These are phyloP conservation scores for Pygoscelis antarcticus DNA, from an alignment of 2,113 vertebrate genomes.

Conservation along the genomic window DNA sequence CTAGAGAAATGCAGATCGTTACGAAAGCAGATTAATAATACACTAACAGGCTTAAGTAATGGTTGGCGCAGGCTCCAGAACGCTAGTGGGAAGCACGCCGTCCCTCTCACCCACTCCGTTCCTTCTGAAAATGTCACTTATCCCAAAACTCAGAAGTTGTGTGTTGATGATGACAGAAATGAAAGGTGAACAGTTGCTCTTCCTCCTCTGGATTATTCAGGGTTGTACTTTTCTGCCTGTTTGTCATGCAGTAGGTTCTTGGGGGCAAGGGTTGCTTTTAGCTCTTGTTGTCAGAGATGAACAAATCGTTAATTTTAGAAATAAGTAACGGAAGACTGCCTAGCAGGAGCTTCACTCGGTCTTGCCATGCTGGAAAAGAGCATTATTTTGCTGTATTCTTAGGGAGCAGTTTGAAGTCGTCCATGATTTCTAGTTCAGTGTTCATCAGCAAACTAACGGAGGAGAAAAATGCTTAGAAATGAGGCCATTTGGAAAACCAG, in stretches of 20 bases:
- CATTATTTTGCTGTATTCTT: background rate
- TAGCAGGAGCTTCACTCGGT: background rate
- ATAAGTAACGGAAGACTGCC: background rate
- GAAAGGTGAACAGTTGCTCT: conserved; percentile 47
- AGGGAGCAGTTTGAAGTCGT: background rate
- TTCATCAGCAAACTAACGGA: background rate
- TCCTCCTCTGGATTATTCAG: conserved; percentile 43
- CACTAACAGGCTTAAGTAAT: background rate
- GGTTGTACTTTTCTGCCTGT: background rate
- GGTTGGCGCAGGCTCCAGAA: background rate
- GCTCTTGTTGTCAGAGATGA: conserved; percentile 6
- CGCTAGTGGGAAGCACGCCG: conserved; percentile 4
- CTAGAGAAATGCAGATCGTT: background rate
- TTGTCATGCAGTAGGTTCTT: background rate
- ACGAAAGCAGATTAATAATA: background rate
- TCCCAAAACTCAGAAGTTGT: background rate
- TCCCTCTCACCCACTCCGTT: conserved; percentile 44
- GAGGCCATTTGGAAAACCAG: background rate
- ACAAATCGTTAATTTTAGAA: background rate
- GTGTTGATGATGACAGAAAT: conserved; percentile 13
- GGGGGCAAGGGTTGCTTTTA: background rate
- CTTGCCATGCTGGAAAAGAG: background rate
- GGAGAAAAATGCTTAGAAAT: background rate
- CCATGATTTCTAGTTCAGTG: background rate
- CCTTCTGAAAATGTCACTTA: conserved; percentile 48